Conservation (phyloP, 1,140 invertebrate genomes). For the Lycorma delicatula region DNA sequence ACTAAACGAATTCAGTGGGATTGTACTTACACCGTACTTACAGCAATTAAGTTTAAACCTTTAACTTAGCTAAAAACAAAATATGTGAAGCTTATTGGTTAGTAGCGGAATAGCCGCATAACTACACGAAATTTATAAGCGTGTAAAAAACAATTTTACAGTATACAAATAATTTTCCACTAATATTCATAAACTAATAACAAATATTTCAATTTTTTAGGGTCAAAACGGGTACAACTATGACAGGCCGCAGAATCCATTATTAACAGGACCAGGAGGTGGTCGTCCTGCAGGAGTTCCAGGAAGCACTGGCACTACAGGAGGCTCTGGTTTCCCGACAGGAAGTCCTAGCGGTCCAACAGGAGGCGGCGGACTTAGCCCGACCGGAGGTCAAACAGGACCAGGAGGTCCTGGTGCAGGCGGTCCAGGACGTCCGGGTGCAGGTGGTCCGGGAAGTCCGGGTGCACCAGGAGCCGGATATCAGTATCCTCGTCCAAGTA, state of each 20-base stretch:
- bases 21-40: too few relatives aligned
- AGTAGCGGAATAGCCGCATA: too few relatives aligned
- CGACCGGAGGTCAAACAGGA: too few relatives aligned
- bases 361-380: too few relatives aligned
- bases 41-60: too few relatives aligned
- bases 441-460: not conserved
- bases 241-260: conserved; percentile 42
- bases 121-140: too few relatives aligned
- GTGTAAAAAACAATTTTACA: too few relatives aligned
- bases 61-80: too few relatives aligned
- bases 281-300: not conserved
- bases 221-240: conserved; percentile 47
- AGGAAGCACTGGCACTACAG: conserved; percentile 11
- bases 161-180: too few relatives aligned
- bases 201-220: conserved; percentile 22
- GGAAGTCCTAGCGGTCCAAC: conserved; percentile 18
- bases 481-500: conserved; percentile 13
- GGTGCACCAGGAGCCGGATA: conserved; percentile 25
- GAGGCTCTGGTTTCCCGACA: conserved; percentile 21
- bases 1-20: too few relatives aligned
- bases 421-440: conserved; percentile 19
- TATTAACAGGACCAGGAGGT: conserved; percentile 28
- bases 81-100: too few relatives aligned
- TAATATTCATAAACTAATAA: too few relatives aligned
- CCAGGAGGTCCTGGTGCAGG: conserved; percentile 14